These are phyloP conservation scores for Platysternon megacephalum DNA, from an alignment of 2,113 vertebrate species.

Conservation along the genomic window DNA sequence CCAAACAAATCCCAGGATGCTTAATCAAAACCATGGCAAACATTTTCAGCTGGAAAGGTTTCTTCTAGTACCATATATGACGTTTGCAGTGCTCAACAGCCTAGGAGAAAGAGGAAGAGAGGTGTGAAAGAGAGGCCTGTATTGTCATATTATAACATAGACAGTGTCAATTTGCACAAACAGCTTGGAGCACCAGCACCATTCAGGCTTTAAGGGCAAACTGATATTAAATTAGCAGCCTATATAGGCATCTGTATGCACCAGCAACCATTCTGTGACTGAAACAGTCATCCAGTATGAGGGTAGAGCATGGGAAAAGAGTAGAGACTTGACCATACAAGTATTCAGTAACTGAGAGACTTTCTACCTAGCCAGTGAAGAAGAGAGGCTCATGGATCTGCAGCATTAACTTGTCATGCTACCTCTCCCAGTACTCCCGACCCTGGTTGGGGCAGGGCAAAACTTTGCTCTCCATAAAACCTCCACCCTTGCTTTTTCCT, in stretches of 20 bases:
- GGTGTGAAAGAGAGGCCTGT: neutral
- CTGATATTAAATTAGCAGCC: neutral
- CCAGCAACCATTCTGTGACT: neutral
- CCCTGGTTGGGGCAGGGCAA: neutral
- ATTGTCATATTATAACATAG: neutral
- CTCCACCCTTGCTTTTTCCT: neutral
- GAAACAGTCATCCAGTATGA: neutral
- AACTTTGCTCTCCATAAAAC: neutral
- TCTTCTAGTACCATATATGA: slow-evolving; percentile 88
- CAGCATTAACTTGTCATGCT: neutral
- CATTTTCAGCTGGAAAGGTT: accelerated
- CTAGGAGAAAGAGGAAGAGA: slow-evolving; percentile 65
- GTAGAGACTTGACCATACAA: neutral
- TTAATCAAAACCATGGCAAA: neutral
- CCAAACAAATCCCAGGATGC: neutral
- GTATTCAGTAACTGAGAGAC: neutral
- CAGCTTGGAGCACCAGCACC: accelerated
- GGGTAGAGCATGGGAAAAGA: neutral
- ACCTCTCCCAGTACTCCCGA: neutral
- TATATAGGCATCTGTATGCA: neutral
- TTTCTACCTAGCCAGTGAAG: neutral
- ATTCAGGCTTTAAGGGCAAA: neutral
- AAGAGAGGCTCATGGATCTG: neutral
- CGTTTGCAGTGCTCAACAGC: slow-evolving; percentile 90
- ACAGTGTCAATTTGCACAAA: accelerated